Evolutionary conservation across 2,888 invertebrate species (phyloP).

Genomic region (Troides helena): DNA sequence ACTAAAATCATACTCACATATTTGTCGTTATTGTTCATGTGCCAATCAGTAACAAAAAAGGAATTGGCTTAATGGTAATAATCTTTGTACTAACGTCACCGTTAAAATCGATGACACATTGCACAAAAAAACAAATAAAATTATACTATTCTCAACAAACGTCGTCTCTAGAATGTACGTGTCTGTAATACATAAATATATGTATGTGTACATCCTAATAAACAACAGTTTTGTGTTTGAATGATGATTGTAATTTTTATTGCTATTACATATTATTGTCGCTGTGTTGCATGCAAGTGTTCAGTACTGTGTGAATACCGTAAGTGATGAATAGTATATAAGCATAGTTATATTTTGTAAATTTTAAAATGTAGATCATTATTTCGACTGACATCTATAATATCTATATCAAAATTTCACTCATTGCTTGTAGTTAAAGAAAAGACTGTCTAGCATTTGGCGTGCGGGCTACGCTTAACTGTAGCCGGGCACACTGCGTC

Average conservation of each 20-base stretch:
- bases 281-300: slow-evolving; percentile 61
- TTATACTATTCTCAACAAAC: slow-evolving; percentile 4
- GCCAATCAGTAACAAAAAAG: not conserved
- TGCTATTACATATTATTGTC: slow-evolving; percentile 39
- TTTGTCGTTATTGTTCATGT: not conserved
- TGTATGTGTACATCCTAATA: slow-evolving; percentile 4
- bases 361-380: slow-evolving; percentile 12
- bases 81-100: slow-evolving; percentile 16
- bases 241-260: slow-evolving; percentile 15
- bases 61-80: not conserved
- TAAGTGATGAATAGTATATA: not conserved
- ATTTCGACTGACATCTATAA: slow-evolving; percentile 7
- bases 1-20: slow-evolving; percentile 28
- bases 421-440: slow-evolving; percentile 26
- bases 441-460: slow-evolving; percentile 19
- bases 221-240: slow-evolving; percentile 4
- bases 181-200: slow-evolving; percentile 7
- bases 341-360: not conserved
- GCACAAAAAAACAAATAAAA: slow-evolving; percentile 7
- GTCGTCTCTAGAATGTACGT: slow-evolving; percentile 8
- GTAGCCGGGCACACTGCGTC: slow-evolving; percentile 30
- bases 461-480: slow-evolving; percentile 25
- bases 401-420: slow-evolving; percentile 15
- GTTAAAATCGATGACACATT: not conserved
- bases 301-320: slow-evolving; percentile 15